These are phyloP conservation scores for Poeciliopsis infans DNA, from an alignment of 2,797 vertebrate genomes.

Conservation along the genomic window DNA sequence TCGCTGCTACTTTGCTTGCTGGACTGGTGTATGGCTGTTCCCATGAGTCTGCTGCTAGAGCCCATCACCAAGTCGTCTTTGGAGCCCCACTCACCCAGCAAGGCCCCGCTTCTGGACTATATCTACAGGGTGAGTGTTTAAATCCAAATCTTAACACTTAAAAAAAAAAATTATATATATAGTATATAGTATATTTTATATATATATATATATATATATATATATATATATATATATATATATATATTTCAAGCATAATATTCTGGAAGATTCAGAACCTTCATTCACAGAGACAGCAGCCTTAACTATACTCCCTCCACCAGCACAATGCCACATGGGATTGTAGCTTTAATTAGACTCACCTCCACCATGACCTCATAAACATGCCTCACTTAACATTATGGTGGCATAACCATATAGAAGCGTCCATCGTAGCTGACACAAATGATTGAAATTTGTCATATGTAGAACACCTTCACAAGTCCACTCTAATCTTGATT, in stretches of 20 bases:
- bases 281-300: slow-evolving; percentile 28
- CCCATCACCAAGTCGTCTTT: slow-evolving; percentile 84
- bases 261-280: slow-evolving; percentile 12
- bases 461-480: slow-evolving; percentile 24
- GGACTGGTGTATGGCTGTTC: slow-evolving; percentile 98
- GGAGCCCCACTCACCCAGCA: slow-evolving; percentile 84
- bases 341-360: slow-evolving; percentile 66
- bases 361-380: slow-evolving; percentile 63
- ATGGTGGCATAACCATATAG: slow-evolving; percentile 22
- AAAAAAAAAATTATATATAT: too few relatives aligned
- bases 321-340: slow-evolving; percentile 30
- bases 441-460: slow-evolving; percentile 14
- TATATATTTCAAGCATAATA: not conserved
- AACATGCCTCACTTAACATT: slow-evolving; percentile 63
- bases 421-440: slow-evolving; percentile 3
- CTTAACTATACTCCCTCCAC: slow-evolving; percentile 30
- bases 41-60: slow-evolving; percentile 88
- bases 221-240: too few relatives aligned
- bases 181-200: too few relatives aligned
- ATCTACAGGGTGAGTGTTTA: slow-evolving; percentile 91
- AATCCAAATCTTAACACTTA: not conserved
- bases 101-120: slow-evolving; percentile 91
- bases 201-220: too few relatives aligned
- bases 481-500: slow-evolving; percentile 2
- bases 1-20: slow-evolving; percentile 93